phyloP scores from a whole-genome alignment of 2,888 invertebrate species.

The Ceraclea dissimilis region DNA sequence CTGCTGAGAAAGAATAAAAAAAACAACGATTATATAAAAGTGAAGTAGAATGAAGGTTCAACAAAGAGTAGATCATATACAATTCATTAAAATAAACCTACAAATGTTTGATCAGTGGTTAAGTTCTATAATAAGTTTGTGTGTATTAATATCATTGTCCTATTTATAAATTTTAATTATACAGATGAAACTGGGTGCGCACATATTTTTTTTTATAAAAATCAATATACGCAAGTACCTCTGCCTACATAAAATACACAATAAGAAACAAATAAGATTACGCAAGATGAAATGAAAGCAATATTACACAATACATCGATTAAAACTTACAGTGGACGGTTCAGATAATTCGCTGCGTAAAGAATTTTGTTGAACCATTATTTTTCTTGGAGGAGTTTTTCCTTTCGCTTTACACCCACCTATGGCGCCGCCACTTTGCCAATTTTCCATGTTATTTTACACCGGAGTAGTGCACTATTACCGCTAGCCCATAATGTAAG shows the following conservation, averaged over 20 bases:
- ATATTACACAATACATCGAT: not conserved
- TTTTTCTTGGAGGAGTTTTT: constrained; percentile 2
- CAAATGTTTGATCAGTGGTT: no score
- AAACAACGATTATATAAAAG: no score
- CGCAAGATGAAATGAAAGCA: not conserved
- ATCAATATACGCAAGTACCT: not conserved
- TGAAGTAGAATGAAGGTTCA: no score
- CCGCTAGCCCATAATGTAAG: no score
- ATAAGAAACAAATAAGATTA: not conserved
- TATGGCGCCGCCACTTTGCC: not conserved
- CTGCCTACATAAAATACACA: not conserved
- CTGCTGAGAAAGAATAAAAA: no score
- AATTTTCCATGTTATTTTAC: not conserved
- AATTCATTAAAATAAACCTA: no score
- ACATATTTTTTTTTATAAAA: not conserved
- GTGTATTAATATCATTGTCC: no score
- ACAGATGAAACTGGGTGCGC: no score
- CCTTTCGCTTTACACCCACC: not conserved
- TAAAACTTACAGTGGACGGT: not conserved
- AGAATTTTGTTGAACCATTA: not conserved
- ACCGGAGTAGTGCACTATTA: not conserved
- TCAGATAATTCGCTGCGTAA: constrained; percentile 1
- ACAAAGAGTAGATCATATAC: no score
- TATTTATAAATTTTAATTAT: no score
- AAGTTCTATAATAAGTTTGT: no score